Conservation (phyloP, 1,140 invertebrate species). For the Conus betulinus region DNA sequence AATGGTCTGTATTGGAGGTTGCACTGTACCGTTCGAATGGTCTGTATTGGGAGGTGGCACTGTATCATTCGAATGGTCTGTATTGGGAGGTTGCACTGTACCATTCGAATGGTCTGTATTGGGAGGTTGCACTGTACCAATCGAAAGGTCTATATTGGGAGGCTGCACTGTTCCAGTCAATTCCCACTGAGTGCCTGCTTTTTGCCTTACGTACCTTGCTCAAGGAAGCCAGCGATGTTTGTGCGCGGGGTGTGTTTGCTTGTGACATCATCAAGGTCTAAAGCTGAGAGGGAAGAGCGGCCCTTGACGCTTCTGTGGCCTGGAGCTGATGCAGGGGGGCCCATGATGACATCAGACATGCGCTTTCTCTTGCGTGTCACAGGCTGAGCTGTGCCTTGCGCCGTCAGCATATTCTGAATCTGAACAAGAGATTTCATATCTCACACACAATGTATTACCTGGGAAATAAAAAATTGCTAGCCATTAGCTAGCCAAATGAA, state of each 20-base stretch:
- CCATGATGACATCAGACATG: conserved; percentile 9
- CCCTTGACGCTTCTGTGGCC: not conserved
- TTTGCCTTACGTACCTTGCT: conserved; percentile 24
- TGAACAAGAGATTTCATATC: not conserved
- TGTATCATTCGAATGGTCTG: too few species aligned
- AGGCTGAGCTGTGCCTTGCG: conserved; percentile 35
- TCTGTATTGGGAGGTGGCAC: too few species aligned
- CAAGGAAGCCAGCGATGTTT: conserved; percentile 32
- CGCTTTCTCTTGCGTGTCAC: conserved; percentile 28
- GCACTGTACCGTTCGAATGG: too few species aligned
- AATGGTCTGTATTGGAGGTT: too few species aligned
- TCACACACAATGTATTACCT: not conserved
- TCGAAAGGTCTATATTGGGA: too few species aligned
- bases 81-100: too few species aligned
- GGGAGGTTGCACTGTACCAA: too few species aligned
- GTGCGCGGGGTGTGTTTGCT: conserved; percentile 31
- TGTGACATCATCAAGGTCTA: conserved; percentile 26
- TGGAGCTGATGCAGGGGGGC: not conserved
- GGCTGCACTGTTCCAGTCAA: too few species aligned
- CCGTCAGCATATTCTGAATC: conserved; percentile 39
- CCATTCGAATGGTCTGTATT: too few species aligned
- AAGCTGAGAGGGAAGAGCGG: conserved; percentile 9
- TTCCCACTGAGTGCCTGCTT: too few species aligned
- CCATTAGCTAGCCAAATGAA: too few species aligned
- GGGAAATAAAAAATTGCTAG: too few species aligned